Conservation (phyloP, 2,888 invertebrate species). For the Sicus ferrugineus region DNA sequence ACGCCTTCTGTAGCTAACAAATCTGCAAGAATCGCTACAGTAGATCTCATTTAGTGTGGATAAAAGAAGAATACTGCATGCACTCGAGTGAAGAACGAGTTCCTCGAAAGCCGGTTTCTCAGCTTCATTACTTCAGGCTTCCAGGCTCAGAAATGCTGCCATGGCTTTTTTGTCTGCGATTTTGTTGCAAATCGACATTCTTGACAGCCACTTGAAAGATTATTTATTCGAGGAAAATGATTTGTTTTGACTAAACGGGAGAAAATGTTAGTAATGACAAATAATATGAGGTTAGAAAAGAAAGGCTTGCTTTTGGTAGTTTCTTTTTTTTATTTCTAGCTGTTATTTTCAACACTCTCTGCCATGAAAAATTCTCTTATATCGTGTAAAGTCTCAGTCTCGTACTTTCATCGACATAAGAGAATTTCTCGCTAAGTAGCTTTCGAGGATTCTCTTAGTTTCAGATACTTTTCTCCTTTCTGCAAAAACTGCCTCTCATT, state of each 20-base stretch:
- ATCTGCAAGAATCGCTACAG: neutral
- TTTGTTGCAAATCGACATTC: slow-evolving; percentile 55
- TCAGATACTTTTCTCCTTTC: neutral
- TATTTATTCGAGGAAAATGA: neutral
- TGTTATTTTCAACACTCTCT: neutral
- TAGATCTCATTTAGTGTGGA: too few relatives aligned
- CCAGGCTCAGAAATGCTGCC: neutral
- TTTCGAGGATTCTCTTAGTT: neutral
- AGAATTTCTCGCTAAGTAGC: neutral
- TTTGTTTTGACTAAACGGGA: slow-evolving; percentile 13
- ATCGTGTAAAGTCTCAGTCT: slow-evolving; percentile 15
- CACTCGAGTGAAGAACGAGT: neutral
- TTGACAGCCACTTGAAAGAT: slow-evolving; percentile 29
- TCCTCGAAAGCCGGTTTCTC: neutral
- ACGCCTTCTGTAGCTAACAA: too few relatives aligned
- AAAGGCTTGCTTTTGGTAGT: neutral
- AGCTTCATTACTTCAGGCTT: neutral
- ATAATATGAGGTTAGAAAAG: neutral
- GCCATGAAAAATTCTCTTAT: neutral
- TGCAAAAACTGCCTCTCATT: neutral
- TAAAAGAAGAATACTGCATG: too few relatives aligned
- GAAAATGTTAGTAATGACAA: neutral
- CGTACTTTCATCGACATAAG: neutral
- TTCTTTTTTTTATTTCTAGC: neutral
- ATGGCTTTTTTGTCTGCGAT: slow-evolving; percentile 29